Evolutionary conservation across 2,888 invertebrate species (phyloP), one percentile per base, ranked within the genome.

Genomic region (Mesoligia furuncula): DNA sequence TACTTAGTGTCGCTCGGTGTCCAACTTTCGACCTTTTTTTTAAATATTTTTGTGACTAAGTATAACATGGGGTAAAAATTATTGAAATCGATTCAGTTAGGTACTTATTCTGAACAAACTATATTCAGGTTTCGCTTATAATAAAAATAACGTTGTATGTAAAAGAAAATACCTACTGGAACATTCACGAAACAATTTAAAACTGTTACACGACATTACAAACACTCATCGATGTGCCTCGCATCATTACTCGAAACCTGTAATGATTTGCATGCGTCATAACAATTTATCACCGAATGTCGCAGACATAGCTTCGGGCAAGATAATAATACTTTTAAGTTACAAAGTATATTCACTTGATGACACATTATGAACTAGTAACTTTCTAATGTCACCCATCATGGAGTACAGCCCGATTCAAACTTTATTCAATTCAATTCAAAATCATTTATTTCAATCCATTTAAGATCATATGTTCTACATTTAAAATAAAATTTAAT

Each of bases 191-290:
- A 61, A 36, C 15, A 17, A 51, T 45, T 51, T 5, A 15, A 68
- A 77, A 61, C 13, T 79, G 51, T 69, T n/a, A 51, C 62, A 39
- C 27, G 17, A 39, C 20, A 31, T 39, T 54, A 27, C 36, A 36
- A 36, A 36, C 5, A 69, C 24, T 51, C 42, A 62, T 72, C 31
- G 64, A 45, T 64, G 57, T 48, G 27, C 79, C 24, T 54, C 61
- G 39, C 45, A 8, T 31, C 57, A n/a, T 54, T 78, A 72, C 64
- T 78, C 36, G n/a, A 81, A 75, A 81, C 57, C 42, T 24, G 20
- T 72, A 69, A 51, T 51, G 24, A 81, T 54, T 81, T 65, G 27
- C 27, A 17, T 80, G 64, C 42, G 75, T 80, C 81, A 69, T 68
- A 54, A 48, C 2, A 64, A 73, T 59, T 70, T 51, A 70, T 66